A percentile compares a stretch with the other conserved stretches of the same genome.
phyloP scores from a whole-genome alignment of 2,888 invertebrate genomes.

The Hyppa rectilinea region DNA sequence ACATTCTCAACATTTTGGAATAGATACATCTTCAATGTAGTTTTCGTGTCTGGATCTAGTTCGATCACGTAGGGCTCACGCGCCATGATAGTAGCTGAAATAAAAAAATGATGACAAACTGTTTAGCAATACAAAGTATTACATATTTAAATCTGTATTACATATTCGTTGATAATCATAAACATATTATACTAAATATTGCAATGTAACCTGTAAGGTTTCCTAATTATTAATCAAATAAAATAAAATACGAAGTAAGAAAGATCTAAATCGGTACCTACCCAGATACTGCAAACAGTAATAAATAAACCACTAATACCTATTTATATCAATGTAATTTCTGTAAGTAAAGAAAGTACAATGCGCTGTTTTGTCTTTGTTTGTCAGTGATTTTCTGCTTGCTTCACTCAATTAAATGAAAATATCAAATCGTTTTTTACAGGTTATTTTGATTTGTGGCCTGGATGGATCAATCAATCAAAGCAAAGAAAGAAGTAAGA shows the following conservation, averaged over 20 bases:
- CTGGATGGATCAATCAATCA: too few relatives aligned
- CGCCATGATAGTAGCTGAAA: constrained; percentile 67
- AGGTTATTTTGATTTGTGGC: neutral
- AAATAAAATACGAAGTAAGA: neutral
- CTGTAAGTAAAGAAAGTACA: neutral
- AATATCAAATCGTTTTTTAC: neutral
- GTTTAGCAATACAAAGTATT: neutral
- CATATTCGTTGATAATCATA: neutral
- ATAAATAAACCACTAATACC: neutral
- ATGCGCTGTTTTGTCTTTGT: neutral
- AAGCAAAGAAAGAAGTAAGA: too few relatives aligned
- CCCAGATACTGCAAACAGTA: neutral
- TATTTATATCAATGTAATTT: neutral
- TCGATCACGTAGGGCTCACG: constrained; percentile 74
- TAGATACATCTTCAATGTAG: constrained; percentile 86
- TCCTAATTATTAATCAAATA: too few relatives aligned
- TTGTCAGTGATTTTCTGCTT: neutral
- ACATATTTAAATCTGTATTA: too few relatives aligned
- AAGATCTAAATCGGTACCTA: neutral
- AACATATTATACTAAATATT: too few relatives aligned
- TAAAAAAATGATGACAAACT: constrained; percentile 1
- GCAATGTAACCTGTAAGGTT: too few relatives aligned
- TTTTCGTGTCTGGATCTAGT: constrained; percentile 85
- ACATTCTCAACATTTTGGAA: constrained; percentile 91
- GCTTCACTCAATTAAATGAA: neutral